A percentile compares a stretch with the other conserved stretches of the same genome.
phyloP scores from a whole-genome alignment of 1,140 invertebrate species.

The Heliconius congener region DNA sequence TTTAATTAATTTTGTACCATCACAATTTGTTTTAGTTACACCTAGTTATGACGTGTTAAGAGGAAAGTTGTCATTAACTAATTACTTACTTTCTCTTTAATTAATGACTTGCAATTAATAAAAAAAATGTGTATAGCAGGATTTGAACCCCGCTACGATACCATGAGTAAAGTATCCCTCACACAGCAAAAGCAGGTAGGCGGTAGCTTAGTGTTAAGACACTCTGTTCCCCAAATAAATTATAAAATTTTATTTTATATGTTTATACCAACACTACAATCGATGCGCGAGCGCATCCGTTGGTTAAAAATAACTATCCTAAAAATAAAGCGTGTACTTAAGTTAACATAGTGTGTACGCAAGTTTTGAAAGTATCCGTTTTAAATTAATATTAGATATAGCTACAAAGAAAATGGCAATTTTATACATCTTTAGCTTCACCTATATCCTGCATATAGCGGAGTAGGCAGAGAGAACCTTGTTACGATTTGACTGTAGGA shows the following conservation, averaged over 20 bases:
- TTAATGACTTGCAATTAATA: background rate
- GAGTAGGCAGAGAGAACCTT: too few species aligned
- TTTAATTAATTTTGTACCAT: background rate
- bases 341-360: background rate
- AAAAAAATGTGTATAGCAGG: too few species aligned
- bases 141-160: too few species aligned
- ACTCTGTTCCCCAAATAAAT: background rate
- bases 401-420: background rate
- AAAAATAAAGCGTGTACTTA: background rate
- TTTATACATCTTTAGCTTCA: background rate
- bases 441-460: too few species aligned
- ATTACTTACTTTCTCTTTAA: background rate
- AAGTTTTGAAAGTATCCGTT: background rate
- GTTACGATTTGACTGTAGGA: too few species aligned
- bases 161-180: background rate
- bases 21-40: background rate
- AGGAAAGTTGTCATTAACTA: constrained; percentile 2
- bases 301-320: constrained; percentile 42
- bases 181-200: background rate
- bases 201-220: background rate
- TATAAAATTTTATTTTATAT: background rate
- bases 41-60: constrained; percentile 8
- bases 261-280: constrained; percentile 36
- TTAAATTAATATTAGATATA: background rate
- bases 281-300: constrained; percentile 44